Conservation (phyloP, 2,888 invertebrate genomes). For the Sarcophaga subvicina region DNA sequence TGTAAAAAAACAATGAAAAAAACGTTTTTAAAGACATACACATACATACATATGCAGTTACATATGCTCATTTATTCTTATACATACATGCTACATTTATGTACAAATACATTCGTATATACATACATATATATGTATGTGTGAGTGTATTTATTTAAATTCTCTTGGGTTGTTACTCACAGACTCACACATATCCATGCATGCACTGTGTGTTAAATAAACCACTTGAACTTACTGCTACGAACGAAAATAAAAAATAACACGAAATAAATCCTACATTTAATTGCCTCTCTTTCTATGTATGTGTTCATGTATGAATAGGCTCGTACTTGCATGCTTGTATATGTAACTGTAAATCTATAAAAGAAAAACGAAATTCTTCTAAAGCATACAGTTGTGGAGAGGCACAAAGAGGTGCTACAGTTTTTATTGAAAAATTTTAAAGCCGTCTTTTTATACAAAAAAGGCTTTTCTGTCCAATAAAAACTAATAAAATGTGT, state of each 20-base stretch:
- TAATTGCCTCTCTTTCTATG: conserved; percentile 56
- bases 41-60: not conserved
- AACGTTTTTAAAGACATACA: not conserved
- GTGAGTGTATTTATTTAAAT: not conserved
- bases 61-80: not conserved
- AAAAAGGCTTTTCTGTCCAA: not conserved
- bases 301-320: not conserved
- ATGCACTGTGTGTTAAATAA: conserved; percentile 28
- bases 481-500: too few species aligned
- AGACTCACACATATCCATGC: not conserved
- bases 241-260: not conserved
- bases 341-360: not conserved
- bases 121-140: too few species aligned
- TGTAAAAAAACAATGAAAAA: conserved; percentile 11
- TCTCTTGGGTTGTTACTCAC: not conserved
- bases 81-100: not conserved
- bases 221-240: conserved; percentile 60
- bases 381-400: too few species aligned
- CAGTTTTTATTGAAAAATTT: not conserved
- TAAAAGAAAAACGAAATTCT: too few species aligned
- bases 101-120: too few species aligned
- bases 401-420: not conserved
- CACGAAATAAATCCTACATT: conserved; percentile 48
- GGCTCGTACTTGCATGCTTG: too few species aligned
- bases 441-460: not conserved